Base-by-base conservation (phyloP, 2,888 invertebrate species). In the Andrena camellia region DNA sequence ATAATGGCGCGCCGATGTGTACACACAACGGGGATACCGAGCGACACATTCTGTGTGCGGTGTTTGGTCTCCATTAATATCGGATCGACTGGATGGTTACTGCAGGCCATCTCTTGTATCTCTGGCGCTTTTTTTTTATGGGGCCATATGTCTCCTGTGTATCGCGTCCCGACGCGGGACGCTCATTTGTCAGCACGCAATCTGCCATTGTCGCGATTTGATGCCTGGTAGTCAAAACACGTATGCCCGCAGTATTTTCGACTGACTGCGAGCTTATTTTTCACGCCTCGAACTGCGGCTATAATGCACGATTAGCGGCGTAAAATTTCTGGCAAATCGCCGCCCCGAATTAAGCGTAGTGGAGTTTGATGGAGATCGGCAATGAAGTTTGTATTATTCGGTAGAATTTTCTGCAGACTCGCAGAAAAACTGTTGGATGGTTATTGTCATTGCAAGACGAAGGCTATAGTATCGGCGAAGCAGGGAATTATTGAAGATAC, bases 11-110 rank as follows among this genome's bases (percentile, higher is more conserved):
- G 81, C 87, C 87, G 77, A 86, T 90, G 89, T 92, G 91, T 91
- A 91, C 90, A 92, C 89, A 91, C 88, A 90, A 86, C 83, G 86
- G 91, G 91, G 89, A 90, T 84, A 88, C 81, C 79, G 78, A 54
- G 81, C 87, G 69, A 87, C 84, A 88, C 90, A 91, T 89, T 42
- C 42, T 92, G 92, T 90, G 92, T 91, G 92, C 90, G 93, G 93
- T 93, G 92, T 93, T 93, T 93, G 93, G 93, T 94, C 93, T 93
- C 93, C 93, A 94, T 94, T 94, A 94, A 94, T 94, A 93, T 93
- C 90, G 92, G 91, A 93, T 94, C 92, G 92, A 91, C 92, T 90
- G 86, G 88, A 90, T 90, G 85, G 89, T 90, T 89, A 85, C 90
- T 88, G 89, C 88, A 88, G 84, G 75, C 87, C 85, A 86, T 79